Evolutionary conservation across 2,797 vertebrate species (phyloP).

Genomic region (Manis crassicaudata): DNA sequence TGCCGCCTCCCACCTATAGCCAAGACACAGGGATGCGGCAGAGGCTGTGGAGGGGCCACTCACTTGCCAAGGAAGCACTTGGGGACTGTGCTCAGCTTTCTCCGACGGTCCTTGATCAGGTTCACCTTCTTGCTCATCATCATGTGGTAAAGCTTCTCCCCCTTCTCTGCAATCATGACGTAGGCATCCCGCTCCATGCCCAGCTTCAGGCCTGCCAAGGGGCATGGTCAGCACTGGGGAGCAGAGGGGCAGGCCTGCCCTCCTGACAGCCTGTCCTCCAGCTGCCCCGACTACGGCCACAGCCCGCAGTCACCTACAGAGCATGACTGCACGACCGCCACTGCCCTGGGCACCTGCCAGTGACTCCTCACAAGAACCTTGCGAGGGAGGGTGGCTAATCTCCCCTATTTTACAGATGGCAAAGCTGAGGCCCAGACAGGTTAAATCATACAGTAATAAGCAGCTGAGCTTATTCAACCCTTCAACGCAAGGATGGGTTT

Average conservation of each 20-base stretch:
- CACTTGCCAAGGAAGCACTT: conserved; percentile 99
- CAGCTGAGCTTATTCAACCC: neutral
- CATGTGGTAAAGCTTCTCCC: conserved; percentile 99
- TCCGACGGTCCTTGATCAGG: conserved; percentile 96
- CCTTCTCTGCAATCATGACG: conserved; percentile 98
- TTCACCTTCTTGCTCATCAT: conserved; percentile 97
- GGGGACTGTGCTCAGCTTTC: conserved; percentile 97
- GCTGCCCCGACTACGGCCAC: accelerated
- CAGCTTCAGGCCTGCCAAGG: conserved; percentile 93
- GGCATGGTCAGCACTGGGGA: neutral
- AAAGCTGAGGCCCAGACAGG: neutral
- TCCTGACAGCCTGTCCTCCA: neutral
- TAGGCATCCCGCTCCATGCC: conserved; percentile 99
- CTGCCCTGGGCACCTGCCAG: neutral
- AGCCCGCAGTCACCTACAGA: neutral
- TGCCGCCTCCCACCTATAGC: neutral
- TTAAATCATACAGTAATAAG: neutral
- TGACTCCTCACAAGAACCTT: neutral
- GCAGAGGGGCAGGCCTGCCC: neutral
- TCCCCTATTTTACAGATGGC: neutral
- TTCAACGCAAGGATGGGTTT: neutral
- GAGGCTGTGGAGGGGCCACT: conserved; percentile 82
- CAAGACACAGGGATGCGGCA: accelerated
- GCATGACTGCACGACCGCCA: neutral
- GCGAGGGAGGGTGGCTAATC: neutral